Conservation (phyloP, 2,888 invertebrate genomes). For the Pharmacophagus antenor region DNA sequence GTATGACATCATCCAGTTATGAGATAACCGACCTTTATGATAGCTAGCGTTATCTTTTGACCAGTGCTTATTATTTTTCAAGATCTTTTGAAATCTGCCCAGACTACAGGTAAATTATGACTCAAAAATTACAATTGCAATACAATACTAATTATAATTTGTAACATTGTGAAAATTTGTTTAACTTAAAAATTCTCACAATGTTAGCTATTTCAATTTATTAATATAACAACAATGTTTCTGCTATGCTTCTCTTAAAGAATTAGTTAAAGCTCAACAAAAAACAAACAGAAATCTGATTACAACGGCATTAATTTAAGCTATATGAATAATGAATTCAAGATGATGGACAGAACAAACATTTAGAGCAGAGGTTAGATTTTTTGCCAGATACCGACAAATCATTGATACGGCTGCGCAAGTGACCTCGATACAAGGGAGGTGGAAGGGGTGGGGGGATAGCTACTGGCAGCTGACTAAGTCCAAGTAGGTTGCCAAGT, state of each 20-base stretch:
- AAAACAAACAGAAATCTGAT: no score
- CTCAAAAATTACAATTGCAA: no score
- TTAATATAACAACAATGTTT: no score
- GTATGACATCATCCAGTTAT: constrained; percentile 27
- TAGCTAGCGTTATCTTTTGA: not conserved
- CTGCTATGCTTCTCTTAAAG: no score
- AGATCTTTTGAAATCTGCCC: not conserved
- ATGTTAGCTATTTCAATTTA: no score
- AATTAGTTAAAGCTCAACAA: no score
- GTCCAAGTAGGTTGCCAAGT: constrained; percentile 16
- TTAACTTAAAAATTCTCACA: no score
- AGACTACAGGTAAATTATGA: no score
- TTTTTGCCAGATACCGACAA: constrained; percentile 5
- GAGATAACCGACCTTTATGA: constrained; percentile 20
- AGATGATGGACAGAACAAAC: not conserved
- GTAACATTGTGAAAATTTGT: no score
- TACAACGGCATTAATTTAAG: no score
- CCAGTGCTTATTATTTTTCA: not conserved
- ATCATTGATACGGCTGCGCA: constrained; percentile 29
- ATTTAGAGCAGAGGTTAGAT: constrained; percentile 12
- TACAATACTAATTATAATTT: no score
- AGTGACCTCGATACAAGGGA: constrained; percentile 22
- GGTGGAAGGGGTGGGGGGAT: constrained; percentile 1
- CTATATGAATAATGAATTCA: not conserved
- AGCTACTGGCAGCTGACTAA: constrained; percentile 10